Conservation (phyloP, 2,797 vertebrate genomes). For the Amblyraja radiata region DNA sequence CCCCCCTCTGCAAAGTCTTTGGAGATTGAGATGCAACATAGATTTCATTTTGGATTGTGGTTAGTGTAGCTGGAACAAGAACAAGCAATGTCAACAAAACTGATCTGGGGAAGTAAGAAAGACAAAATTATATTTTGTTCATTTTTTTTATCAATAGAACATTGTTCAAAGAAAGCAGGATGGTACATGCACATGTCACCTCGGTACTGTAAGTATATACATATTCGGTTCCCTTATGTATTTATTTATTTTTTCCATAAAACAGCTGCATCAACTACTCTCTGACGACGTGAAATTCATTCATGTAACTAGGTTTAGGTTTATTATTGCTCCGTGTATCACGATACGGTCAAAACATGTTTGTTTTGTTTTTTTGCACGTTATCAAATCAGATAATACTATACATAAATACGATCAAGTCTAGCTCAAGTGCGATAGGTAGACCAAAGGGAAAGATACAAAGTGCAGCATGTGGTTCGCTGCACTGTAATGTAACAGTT, state of each 20-base stretch:
- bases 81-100: neutral
- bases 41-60: neutral
- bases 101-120: neutral
- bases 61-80: neutral
- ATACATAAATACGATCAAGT: too few species aligned
- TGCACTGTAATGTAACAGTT: too few species aligned
- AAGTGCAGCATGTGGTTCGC: too few species aligned
- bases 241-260: neutral
- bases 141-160: slow-evolving; percentile 59
- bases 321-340: too few species aligned
- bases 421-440: too few species aligned
- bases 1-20: neutral
- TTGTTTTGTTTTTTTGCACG: too few species aligned
- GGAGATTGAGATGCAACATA: neutral
- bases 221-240: neutral
- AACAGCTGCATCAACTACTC: neutral
- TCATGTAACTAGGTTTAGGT: neutral
- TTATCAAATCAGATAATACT: too few species aligned
- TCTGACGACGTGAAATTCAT: neutral
- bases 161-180: slow-evolving; percentile 76
- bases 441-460: too few species aligned
- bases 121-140: slow-evolving; percentile 36
- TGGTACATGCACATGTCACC: slow-evolving; percentile 62
- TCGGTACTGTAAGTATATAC: slow-evolving; percentile 69
- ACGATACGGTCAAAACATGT: too few species aligned